phyloP scores from a whole-genome alignment of 2,113 vertebrate species.

The Miniopterus natalensis region DNA sequence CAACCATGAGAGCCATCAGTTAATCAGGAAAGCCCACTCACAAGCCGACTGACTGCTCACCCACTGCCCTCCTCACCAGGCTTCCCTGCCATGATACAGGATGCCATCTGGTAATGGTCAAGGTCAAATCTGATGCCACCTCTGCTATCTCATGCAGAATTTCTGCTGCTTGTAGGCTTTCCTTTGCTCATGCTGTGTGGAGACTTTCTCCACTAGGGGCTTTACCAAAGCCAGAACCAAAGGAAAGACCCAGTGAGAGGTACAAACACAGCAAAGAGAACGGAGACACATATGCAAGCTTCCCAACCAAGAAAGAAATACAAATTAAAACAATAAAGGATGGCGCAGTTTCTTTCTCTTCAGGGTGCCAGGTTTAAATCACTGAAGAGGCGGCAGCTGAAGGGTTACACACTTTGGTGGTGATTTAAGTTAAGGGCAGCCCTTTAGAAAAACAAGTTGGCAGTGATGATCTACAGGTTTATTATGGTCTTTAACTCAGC shows the following conservation, averaged over 20 bases:
- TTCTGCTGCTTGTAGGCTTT: not conserved
- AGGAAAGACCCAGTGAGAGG: not conserved
- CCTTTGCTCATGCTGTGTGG: not conserved
- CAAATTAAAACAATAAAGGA: not conserved
- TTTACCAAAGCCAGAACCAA: not conserved
- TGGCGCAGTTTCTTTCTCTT: not conserved
- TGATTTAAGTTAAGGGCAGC: too few relatives aligned
- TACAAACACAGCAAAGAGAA: not conserved
- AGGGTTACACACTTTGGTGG: too few relatives aligned
- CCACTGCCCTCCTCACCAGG: not conserved
- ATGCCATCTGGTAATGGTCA: not conserved
- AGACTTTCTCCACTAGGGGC: not conserved
- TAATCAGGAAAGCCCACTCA: not conserved
- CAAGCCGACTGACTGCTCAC: not conserved
- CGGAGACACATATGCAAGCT: not conserved
- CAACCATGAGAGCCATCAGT: not conserved
- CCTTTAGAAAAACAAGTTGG: not conserved
- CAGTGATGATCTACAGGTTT: not conserved
- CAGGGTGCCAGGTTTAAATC: not conserved
- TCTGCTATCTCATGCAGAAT: not conserved
- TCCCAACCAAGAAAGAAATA: not conserved
- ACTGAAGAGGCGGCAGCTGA: not conserved
- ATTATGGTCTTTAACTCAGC: not conserved
- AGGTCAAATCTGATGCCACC: not conserved
- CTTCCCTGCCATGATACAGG: not conserved